Percentiles rank a stretch among this genome's conserved stretches.
These are phyloP conservation scores for Agrotis clavis DNA, from an alignment of 2,888 invertebrate species.

Conservation along the genomic window DNA sequence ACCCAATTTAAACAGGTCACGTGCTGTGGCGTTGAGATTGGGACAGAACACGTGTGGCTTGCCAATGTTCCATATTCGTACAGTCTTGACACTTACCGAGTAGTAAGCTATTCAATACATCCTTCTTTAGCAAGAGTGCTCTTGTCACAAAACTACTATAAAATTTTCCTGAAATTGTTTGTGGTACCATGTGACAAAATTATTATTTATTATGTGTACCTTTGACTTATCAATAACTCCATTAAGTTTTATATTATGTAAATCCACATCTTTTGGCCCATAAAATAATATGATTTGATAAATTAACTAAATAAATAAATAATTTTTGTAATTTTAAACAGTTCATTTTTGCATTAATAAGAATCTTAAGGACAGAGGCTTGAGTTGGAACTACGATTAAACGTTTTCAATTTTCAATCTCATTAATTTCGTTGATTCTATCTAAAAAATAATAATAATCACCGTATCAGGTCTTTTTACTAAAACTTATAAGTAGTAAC, in stretches of 20 bases:
- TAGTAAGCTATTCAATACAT: constrained; percentile 7
- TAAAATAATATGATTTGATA: constrained; percentile 7
- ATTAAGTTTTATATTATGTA: neutral
- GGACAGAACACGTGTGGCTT: constrained; percentile 52
- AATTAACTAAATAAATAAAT: neutral
- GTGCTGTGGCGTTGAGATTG: constrained; percentile 44
- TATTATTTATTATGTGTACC: neutral
- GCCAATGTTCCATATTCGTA: constrained; percentile 44
- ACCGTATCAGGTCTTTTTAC: no score
- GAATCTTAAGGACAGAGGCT: constrained; percentile 16
- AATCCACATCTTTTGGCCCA: no score
- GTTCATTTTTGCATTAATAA: constrained; percentile 8
- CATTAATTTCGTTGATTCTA: neutral
- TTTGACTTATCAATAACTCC: neutral
- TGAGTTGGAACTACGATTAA: neutral
- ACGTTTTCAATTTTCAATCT: constrained; percentile 1
- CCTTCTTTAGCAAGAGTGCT: constrained; percentile 2
- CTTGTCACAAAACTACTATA: no score
- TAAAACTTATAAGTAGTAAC: no score
- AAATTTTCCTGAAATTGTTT: no score
- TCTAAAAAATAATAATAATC: no score
- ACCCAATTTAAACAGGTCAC: constrained; percentile 55
- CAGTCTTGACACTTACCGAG: constrained; percentile 16
- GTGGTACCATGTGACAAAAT: no score
- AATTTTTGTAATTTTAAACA: constrained; percentile 4